Percentiles rank a stretch among this genome's conserved stretches.
phyloP scores from a whole-genome alignment of 2,113 vertebrate genomes.

The Epinephelus moara region DNA sequence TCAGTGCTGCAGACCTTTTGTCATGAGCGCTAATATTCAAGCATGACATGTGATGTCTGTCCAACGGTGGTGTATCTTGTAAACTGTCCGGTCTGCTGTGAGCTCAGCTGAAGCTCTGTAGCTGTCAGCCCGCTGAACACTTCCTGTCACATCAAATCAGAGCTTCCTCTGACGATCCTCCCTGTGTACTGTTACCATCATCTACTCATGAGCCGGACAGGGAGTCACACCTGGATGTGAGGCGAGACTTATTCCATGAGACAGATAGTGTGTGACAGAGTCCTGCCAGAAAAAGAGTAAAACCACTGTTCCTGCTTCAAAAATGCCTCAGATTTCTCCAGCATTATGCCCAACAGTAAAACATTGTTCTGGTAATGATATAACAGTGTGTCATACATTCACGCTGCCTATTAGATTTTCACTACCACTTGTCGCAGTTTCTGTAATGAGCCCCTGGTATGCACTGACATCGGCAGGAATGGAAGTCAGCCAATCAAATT shows the following conservation, averaged over 20 bases:
- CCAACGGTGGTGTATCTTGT: constrained; percentile 11
- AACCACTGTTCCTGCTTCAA: constrained; percentile 9
- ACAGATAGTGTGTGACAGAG: constrained; percentile 27
- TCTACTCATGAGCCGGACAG: constrained; percentile 22
- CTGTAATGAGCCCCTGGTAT: constrained; percentile 75
- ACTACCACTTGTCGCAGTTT: constrained; percentile 58
- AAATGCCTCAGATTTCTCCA: constrained; percentile 47
- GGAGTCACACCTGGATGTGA: constrained; percentile 47
- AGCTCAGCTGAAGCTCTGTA: constrained; percentile 23
- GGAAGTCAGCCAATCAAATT: constrained; percentile 55
- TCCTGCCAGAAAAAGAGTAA: background rate
- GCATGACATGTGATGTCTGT: constrained; percentile 36
- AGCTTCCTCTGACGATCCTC: constrained; percentile 4
- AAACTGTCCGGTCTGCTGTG: constrained; percentile 39
- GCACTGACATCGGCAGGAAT: constrained; percentile 67
- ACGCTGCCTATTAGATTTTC: constrained; percentile 77
- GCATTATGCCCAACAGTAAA: constrained; percentile 44
- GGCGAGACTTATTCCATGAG: constrained; percentile 19
- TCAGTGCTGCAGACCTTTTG: background rate
- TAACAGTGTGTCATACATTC: constrained; percentile 65
- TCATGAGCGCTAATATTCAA: constrained; percentile 13
- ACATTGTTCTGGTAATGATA: constrained; percentile 64
- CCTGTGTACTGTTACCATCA: constrained; percentile 22
- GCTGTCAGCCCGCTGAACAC: constrained; percentile 33
- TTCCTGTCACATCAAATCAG: constrained; percentile 33